Conservation (phyloP, 2,113 vertebrate species). For the Conger conger region DNA sequence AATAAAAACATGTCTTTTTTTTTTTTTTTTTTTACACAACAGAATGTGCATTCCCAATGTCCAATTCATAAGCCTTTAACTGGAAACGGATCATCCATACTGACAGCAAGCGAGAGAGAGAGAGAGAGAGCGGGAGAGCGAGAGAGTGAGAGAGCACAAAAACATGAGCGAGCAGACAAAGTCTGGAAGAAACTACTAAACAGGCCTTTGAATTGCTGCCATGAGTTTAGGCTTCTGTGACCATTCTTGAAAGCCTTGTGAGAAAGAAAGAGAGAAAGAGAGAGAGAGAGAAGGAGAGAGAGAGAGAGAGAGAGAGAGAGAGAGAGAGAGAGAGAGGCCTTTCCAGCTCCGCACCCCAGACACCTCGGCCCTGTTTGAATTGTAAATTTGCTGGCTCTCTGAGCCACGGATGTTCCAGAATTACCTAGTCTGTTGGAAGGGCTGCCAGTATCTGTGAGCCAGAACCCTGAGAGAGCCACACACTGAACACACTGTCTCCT, state of each 20-base stretch:
- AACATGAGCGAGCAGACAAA: not conserved
- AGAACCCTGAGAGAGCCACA: slow-evolving; percentile 17
- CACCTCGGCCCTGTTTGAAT: slow-evolving; percentile 27
- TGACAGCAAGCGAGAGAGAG: not conserved
- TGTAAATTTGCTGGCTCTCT: slow-evolving; percentile 32
- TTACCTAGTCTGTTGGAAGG: slow-evolving; percentile 35
- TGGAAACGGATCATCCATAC: slow-evolving; percentile 7
- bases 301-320: no score
- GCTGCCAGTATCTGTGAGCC: slow-evolving; percentile 26
- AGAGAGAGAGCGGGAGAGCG: not conserved
- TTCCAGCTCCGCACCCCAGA: slow-evolving; percentile 27
- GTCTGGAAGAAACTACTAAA: slow-evolving; percentile 11
- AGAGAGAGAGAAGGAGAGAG: no score
- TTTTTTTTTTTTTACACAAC: not conserved
- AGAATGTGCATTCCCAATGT: not conserved
- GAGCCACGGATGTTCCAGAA: slow-evolving; percentile 26
- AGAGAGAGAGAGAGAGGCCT: slow-evolving; percentile 17
- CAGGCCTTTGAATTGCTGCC: slow-evolving; percentile 4
- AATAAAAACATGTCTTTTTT: not conserved
- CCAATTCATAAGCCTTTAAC: not conserved
- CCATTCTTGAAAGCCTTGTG: slow-evolving; percentile 14
- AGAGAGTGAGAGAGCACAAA: not conserved
- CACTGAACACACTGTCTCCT: slow-evolving; percentile 14
- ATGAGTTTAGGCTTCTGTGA: slow-evolving; percentile 16
- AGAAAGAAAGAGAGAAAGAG: slow-evolving; percentile 14